phyloP scores from a whole-genome alignment of 2,888 invertebrate genomes.

The Tetheella fluctuosa region DNA sequence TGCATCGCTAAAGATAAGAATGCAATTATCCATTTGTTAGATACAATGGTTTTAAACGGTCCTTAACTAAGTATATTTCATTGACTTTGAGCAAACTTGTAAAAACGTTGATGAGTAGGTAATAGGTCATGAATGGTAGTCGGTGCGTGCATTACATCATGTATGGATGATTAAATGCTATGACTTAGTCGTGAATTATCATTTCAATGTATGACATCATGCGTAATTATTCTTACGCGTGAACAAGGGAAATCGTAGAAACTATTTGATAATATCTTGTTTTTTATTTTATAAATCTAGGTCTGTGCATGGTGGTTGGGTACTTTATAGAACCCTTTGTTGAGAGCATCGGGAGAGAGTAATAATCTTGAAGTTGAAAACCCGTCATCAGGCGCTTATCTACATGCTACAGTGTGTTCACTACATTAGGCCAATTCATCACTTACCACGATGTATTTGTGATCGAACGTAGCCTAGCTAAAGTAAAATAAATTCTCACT shows the following conservation, averaged over 20 bases:
- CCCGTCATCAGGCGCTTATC: no score
- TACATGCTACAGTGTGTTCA: no score
- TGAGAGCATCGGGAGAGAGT: no score
- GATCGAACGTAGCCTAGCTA: background rate
- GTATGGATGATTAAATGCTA: background rate
- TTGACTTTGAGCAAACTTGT: background rate
- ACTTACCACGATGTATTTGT: no score
- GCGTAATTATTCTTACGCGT: background rate
- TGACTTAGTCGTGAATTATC: slow-evolving; percentile 8
- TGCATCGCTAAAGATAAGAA: background rate
- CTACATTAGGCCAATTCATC: no score
- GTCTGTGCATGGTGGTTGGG: no score
- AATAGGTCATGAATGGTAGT: background rate
- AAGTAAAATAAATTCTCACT: background rate
- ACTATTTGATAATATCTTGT: background rate
- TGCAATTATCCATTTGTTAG: background rate
- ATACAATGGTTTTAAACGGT: background rate
- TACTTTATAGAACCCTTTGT: no score
- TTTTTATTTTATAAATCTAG: no score
- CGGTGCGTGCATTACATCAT: slow-evolving; percentile 1
- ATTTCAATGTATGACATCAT: slow-evolving; percentile 4
- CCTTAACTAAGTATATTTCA: background rate
- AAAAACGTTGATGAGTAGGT: background rate
- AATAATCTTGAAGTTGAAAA: no score
- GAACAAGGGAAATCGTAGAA: background rate